A percentile compares a stretch with the other conserved stretches of the same genome.
Conservation (phyloP, 2,113 vertebrate species). For the Leptosomus discolor region DNA sequence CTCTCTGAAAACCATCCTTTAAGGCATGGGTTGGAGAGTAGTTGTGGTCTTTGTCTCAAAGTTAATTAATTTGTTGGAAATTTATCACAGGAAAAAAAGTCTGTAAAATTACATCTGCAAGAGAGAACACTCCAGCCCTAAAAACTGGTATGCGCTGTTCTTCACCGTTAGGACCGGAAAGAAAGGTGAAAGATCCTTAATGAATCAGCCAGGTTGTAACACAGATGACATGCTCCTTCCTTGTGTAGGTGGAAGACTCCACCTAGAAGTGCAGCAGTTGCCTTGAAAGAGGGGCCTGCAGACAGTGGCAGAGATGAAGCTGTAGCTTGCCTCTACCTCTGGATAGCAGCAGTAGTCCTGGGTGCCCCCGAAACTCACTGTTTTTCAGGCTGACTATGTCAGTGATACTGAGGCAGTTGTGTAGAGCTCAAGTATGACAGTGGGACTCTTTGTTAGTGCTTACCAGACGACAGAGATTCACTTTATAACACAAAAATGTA, state of each 20-base stretch:
- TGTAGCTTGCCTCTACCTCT: neutral
- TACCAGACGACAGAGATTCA: neutral
- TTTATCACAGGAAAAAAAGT: constrained; percentile 66
- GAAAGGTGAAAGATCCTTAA: constrained; percentile 63
- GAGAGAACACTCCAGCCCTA: constrained; percentile 55
- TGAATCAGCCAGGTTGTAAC: neutral
- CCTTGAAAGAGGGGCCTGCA: neutral
- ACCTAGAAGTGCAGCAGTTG: neutral
- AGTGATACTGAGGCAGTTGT: neutral
- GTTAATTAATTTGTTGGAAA: constrained; percentile 43
- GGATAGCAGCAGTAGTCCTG: accelerated
- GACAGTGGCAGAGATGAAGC: neutral
- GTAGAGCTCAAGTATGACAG: neutral
- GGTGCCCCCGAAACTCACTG: neutral
- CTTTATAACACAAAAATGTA: neutral
- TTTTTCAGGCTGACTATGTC: neutral
- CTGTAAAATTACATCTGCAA: constrained; percentile 58
- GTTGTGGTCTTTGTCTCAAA: neutral
- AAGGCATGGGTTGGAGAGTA: neutral
- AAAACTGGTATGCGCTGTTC: neutral
- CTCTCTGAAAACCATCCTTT: neutral
- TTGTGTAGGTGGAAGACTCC: neutral
- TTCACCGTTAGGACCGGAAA: constrained; percentile 7
- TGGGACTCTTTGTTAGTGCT: neutral
- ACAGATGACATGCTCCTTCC: neutral